Base-by-base conservation (phyloP, 2,797 vertebrate species). In the Atherinosoma microstoma region DNA sequence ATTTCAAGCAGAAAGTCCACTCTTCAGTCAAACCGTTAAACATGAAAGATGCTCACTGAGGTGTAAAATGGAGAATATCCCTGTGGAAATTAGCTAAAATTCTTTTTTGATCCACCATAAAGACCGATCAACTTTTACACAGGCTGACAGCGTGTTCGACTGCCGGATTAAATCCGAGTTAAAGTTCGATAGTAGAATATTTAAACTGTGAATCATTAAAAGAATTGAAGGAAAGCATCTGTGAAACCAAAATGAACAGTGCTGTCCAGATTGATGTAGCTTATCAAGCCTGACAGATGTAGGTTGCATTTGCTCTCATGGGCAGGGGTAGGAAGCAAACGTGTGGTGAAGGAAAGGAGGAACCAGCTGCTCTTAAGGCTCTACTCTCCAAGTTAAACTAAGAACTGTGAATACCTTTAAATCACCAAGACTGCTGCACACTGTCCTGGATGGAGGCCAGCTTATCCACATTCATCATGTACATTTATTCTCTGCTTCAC, bases 251-350 rank as follows among this genome's bases (percentile, higher is more conserved):
- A 79, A 78, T 75, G 79, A 85, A 85, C 73, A 58, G 32, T 67
- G 54, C 78, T 29, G 51, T 78, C 53, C 59, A 67, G 68, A 88
- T 57, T 89, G 89, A 86, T 67, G 66, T 36, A 57, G 73, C 81
- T 92, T 93, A 94, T 86, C 80, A 91, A 83, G 82, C 71, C 76
- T 92, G 92, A 90, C 91, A 93, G 86, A 94, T 93, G 90, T 91
- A 87, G 92, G 92, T 91, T 93, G 87, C 79, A 90, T 87, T 80
- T 84, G 87, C 76, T 89, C 85, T 88, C 87, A 80, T 67, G 6
- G 20, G 38, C 38, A 40, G 3, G 83, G 84, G 84, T 74, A 66
- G 68, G 82, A 84, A 88, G 85, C 77, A 84, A 79, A 78, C 83
- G 78, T 75, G 73, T 61, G 66, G 78, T 58, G 83, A 76, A 80